Conservation (phyloP, 2,888 invertebrate genomes). For the Chaetogeoica ovagalla region DNA sequence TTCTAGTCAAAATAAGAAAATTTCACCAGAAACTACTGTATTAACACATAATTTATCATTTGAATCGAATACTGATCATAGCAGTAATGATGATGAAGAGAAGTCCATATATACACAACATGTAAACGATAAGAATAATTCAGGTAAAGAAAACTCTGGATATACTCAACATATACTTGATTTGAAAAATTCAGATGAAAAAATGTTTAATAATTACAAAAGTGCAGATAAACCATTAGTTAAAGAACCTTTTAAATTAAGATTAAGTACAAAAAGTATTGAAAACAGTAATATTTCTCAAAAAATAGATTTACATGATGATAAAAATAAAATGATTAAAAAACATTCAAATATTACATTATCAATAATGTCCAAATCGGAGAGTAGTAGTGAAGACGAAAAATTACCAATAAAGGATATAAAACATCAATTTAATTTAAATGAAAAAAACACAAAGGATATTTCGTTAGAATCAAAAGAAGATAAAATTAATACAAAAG, state of each 20-base stretch:
- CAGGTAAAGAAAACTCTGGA: neutral
- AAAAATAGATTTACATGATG: neutral
- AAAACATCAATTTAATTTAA: neutral
- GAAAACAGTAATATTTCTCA: neutral
- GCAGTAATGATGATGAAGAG: neutral
- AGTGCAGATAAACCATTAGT: neutral
- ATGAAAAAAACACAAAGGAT: neutral
- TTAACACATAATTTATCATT: neutral
- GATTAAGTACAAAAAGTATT: conserved; percentile 17
- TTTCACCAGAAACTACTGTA: neutral
- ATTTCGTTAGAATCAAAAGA: neutral
- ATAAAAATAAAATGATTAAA: neutral
- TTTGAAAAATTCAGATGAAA: neutral
- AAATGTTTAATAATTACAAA: neutral
- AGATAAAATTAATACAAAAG: too few species aligned
- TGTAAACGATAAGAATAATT: neutral
- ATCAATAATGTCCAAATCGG: conserved; percentile 1
- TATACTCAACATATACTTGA: neutral
- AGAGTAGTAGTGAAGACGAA: neutral
- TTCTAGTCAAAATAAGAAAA: neutral
- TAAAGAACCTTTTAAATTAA: neutral
- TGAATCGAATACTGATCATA: neutral
- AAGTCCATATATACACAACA: neutral
- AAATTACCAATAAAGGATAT: neutral
- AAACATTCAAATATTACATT: neutral